Evolutionary conservation across 2,888 invertebrate genomes (phyloP).

Genomic region (Apoda limacodes): DNA sequence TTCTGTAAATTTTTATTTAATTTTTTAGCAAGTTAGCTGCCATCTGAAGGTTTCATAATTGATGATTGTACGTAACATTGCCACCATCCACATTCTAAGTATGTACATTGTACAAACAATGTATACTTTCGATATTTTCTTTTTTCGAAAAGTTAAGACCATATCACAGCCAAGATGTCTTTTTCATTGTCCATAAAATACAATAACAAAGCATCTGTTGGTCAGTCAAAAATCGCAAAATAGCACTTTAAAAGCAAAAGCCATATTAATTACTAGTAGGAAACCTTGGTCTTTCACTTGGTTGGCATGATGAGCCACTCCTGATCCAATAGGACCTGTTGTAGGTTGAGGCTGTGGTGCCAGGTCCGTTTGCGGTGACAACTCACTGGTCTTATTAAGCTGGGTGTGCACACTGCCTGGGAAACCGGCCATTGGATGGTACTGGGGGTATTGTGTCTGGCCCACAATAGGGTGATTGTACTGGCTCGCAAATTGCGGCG

Average conservation of each 20-base stretch:
- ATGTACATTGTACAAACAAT: too few relatives aligned
- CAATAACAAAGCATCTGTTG: conserved; percentile 24
- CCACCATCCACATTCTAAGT: too few relatives aligned
- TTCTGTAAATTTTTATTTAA: too few relatives aligned
- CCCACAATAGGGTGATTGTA: conserved; percentile 81
- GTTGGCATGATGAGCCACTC: conserved; percentile 53
- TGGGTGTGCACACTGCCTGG: conserved; percentile 55
- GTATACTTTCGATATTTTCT: too few relatives aligned
- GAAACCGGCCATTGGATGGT: conserved; percentile 66
- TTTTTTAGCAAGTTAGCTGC: too few relatives aligned
- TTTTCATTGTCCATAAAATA: too few relatives aligned
- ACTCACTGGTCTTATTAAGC: conserved; percentile 67
- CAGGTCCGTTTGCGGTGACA: conserved; percentile 58
- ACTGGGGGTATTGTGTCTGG: conserved; percentile 58
- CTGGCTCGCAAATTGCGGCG: conserved; percentile 70
- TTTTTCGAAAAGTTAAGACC: too few relatives aligned
- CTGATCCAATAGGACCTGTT: conserved; percentile 56
- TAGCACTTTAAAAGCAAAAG: conserved; percentile 49
- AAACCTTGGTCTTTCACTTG: conserved; percentile 72
- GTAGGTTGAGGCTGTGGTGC: conserved; percentile 40
- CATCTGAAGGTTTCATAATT: too few relatives aligned
- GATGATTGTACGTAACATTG: too few relatives aligned
- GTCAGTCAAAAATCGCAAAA: conserved; percentile 56
- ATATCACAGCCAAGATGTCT: too few relatives aligned
- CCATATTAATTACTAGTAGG: conserved; percentile 35